phyloP scores from a whole-genome alignment of 2,888 invertebrate species.

The Andrena flavipes region DNA sequence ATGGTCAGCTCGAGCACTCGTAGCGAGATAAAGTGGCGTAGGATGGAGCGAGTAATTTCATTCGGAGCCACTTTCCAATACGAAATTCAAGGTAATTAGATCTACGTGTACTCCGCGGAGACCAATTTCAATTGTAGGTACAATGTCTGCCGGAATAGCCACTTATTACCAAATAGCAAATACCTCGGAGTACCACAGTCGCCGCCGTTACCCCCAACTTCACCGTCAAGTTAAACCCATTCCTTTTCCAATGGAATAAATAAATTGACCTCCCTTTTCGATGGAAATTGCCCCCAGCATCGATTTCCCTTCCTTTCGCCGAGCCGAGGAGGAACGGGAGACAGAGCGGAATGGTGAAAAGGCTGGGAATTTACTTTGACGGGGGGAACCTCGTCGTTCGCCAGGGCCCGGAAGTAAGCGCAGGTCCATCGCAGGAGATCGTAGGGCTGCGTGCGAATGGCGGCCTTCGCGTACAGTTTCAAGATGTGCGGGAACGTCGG shows the following conservation, averaged over 20 bases:
- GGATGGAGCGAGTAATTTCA: no score
- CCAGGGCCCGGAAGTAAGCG: slow-evolving; percentile 92
- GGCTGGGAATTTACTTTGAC: slow-evolving; percentile 87
- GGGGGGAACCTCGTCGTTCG: slow-evolving; percentile 90
- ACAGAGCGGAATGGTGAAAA: background rate
- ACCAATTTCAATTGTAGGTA: no score
- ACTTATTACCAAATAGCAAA: no score
- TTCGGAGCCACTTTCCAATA: no score
- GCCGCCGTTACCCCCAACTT: no score
- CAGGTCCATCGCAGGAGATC: slow-evolving; percentile 93
- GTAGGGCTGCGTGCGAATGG: slow-evolving; percentile 94
- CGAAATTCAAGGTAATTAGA: no score
- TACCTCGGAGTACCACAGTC: no score
- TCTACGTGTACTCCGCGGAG: no score
- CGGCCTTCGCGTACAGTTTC: slow-evolving; percentile 94
- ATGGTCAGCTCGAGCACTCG: slow-evolving; percentile 7
- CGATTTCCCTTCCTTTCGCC: background rate
- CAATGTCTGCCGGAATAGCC: no score
- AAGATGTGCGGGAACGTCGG: slow-evolving; percentile 92
- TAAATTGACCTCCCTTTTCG: no score
- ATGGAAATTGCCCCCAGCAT: background rate
- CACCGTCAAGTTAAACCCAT: no score
- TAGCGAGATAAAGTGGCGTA: background rate
- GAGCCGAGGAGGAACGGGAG: background rate
- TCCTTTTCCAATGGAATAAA: background rate